These are phyloP conservation scores for Rafetus swinhoei DNA, from an alignment of 2,113 vertebrate species.

Conservation along the genomic window DNA sequence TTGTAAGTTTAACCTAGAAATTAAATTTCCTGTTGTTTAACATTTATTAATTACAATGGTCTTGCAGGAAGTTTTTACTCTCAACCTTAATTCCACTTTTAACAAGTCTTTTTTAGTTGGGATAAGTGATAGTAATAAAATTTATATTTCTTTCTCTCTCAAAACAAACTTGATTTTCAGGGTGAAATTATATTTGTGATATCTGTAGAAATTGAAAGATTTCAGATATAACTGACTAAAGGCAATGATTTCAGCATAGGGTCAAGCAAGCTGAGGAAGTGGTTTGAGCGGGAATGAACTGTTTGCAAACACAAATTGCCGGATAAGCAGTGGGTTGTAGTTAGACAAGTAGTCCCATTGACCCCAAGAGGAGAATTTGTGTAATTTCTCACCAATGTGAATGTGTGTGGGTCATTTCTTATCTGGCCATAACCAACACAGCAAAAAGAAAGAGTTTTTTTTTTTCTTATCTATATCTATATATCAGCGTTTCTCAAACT, in stretches of 20 bases:
- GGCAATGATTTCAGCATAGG: not conserved
- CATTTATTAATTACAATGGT: not conserved
- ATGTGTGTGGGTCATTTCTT: not conserved
- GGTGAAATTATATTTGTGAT: not conserved
- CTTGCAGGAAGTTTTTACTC: not conserved
- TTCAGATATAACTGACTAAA: not conserved
- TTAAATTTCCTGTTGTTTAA: not conserved
- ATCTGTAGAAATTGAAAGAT: not conserved
- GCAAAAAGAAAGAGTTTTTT: not conserved
- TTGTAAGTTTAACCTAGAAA: not conserved
- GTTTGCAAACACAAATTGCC: not conserved
- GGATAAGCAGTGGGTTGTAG: accelerated
- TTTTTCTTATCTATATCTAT: accelerated
- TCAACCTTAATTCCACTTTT: not conserved
- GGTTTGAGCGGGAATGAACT: not conserved
- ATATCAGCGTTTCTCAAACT: not conserved
- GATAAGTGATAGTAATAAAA: not conserved
- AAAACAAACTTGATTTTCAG: not conserved
- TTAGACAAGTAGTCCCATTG: not conserved
- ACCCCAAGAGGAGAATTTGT: not conserved
- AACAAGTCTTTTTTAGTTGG: not conserved
- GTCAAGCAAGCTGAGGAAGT: not conserved
- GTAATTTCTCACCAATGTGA: not conserved
- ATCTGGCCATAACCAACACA: accelerated
- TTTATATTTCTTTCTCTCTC: not conserved